Evolutionary conservation across 2,888 invertebrate species (phyloP), one percentile per base, ranked within the genome.

Genomic region (Caenorhabditis uteleia): DNA sequence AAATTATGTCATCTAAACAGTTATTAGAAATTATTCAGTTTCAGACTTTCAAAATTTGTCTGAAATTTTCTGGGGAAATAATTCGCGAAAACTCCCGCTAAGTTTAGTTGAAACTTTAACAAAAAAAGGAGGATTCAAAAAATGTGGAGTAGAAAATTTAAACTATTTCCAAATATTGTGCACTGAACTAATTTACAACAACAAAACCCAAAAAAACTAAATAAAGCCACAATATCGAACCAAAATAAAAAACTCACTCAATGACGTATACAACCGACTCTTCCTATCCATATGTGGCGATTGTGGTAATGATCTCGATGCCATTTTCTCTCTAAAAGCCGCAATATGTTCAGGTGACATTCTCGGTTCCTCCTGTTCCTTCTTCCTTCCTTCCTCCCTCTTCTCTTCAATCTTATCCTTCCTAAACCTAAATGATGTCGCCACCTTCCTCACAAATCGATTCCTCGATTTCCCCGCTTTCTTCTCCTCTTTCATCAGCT

Each of bases 391-490:
- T 26, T 48, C 44, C 23, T 47, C 29, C n/a, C 20, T 18, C 25
- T 53, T 47, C 20, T 49, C 53, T 38, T 67, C 57, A 36, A 38
- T 25, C 26, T 67, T 53, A 25, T 46, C 46, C 25, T 69, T 72
- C 27, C 55, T 44, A 31, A 74, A 53, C 7, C 70, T 62, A 46
- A 74, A 74, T 3, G 68, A 68, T 8, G 73, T 66, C n/a, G 70
- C 68, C 3, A 74, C 70, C 44, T 68, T 70, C 12, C 73, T 38
- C 12, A 74, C 70, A 21, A 74, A 66, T 29, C 68, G 57, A 36
- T 48, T 44, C 14, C 12, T 23, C 4, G 12, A 4, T 27, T 43
- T 43, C 12, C 21, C 27, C 27, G 18, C 25, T 8, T 43, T 43
- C 42, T 43, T 21, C 40, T 40, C 40, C 14, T 40, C 14, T 40